phyloP scores from a whole-genome alignment of 2,797 vertebrate genomes.

The Margarornis squamiger region DNA sequence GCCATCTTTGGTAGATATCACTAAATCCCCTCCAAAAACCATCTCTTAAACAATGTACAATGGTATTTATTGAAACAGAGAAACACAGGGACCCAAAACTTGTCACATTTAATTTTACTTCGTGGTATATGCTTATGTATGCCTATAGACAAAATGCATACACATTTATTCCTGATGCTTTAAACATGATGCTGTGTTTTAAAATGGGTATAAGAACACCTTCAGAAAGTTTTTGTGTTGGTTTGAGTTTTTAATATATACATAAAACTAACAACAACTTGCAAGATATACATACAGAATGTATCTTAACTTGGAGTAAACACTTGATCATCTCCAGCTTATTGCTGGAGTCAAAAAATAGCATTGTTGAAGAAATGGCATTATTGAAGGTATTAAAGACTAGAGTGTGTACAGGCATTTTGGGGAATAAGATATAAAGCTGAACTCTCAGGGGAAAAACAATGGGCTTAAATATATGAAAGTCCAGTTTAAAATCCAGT shows the following conservation, averaged over 20 bases:
- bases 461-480: not conserved
- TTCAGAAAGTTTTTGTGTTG: not conserved
- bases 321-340: not conserved
- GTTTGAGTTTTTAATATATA: not conserved
- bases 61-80: not conserved
- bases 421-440: not conserved
- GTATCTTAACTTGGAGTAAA: not conserved
- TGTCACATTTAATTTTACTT: not conserved
- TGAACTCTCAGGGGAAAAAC: not conserved
- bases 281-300: not conserved
- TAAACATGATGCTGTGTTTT: not conserved
- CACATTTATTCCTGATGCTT: not conserved
- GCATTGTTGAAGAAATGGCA: not conserved
- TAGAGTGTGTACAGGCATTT: not conserved
- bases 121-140: rapidly evolving
- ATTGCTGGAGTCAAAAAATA: not conserved
- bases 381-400: not conserved
- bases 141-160: not conserved
- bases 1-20: not conserved
- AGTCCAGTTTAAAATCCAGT: not conserved
- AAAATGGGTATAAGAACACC: not conserved
- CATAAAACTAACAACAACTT: not conserved
- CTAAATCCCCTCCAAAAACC: rapidly evolving
- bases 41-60: not conserved
- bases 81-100: not conserved